phyloP scores from a whole-genome alignment of 1,140 invertebrate genomes.

The Drosophila melanogaster region Release_6_plus_ISO1_MT NC_004354.4:638501-639000 shows the following conservation, averaged over 20 bases:
- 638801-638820: slow-evolving; percentile 90
- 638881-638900: slow-evolving; percentile 7
- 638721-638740: slow-evolving; percentile 25
- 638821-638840: slow-evolving; percentile 86
- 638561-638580: slow-evolving; percentile 16
- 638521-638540: slow-evolving; percentile 82
- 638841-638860: slow-evolving; percentile 83
- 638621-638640: slow-evolving; percentile 52
- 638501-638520: slow-evolving; percentile 87
- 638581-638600: slow-evolving; percentile 59
- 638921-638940: slow-evolving; percentile 16
- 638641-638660: slow-evolving; percentile 35
- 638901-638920: not conserved
- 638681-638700: slow-evolving; percentile 44
- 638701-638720: slow-evolving; percentile 67
- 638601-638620: slow-evolving; percentile 52
- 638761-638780: slow-evolving; percentile 68
- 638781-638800: slow-evolving; percentile 91
- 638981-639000: slow-evolving; percentile 81
- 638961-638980: slow-evolving; percentile 84
- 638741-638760: not conserved
- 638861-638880: slow-evolving; percentile 25
- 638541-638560: not conserved
- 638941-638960: slow-evolving; percentile 79
- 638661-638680: not conserved